Conservation (phyloP, 2,113 vertebrate genomes). For the Brevimyrus niger region DNA sequence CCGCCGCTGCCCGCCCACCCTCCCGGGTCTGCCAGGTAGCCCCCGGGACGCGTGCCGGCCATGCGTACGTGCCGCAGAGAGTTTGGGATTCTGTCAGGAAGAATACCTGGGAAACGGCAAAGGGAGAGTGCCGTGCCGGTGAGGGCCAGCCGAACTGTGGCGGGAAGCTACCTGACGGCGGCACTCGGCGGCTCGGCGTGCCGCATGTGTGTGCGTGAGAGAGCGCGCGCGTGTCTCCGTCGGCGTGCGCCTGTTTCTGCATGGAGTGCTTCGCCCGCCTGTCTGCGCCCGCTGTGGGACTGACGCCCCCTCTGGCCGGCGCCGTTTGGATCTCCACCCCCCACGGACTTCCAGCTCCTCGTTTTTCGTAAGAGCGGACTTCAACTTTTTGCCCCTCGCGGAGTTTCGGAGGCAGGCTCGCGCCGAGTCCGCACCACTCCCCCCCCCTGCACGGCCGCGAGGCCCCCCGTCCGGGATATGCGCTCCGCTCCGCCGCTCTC, state of each 20-base stretch:
- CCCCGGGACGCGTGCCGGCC: conserved; percentile 54
- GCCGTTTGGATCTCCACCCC: neutral
- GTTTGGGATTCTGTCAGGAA: conserved; percentile 58
- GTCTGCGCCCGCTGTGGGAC: neutral
- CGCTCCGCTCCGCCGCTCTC: neutral
- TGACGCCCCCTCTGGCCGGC: neutral
- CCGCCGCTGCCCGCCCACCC: conserved; percentile 24
- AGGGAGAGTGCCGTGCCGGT: conserved; percentile 39
- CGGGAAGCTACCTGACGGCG: conserved; percentile 28
- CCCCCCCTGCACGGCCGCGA: too few relatives aligned
- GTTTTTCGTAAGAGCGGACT: neutral
- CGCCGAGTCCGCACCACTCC: neutral
- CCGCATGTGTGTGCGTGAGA: neutral
- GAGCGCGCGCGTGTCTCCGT: neutral
- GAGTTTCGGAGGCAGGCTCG: neutral
- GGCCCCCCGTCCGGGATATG: neutral
- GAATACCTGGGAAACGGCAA: conserved; percentile 59
- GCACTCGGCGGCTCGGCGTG: conserved; percentile 18
- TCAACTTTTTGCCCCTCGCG: neutral
- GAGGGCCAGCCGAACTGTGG: conserved; percentile 38
- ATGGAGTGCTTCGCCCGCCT: neutral
- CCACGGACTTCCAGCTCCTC: neutral
- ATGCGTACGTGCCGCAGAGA: conserved; percentile 60
- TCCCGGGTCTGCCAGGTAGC: conserved; percentile 41
- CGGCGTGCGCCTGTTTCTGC: neutral